phyloP scores from a whole-genome alignment of 2,888 invertebrate genomes.

The Ennomos quercinarius region DNA sequence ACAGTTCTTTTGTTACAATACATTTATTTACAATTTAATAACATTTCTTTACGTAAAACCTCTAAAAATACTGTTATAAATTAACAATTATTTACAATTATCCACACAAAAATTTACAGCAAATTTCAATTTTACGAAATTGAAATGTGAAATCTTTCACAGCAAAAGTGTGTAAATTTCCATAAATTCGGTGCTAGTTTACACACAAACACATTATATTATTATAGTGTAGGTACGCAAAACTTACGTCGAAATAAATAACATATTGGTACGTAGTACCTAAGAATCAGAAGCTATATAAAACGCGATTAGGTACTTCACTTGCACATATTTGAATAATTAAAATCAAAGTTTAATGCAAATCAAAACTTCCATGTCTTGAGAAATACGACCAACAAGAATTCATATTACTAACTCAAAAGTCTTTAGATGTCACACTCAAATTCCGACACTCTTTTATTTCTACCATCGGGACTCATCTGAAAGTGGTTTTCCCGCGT shows the following conservation, averaged over 20 bases:
- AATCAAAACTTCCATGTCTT: no score
- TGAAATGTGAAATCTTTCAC: constrained; percentile 51
- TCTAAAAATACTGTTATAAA: constrained; percentile 74
- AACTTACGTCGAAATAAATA: constrained; percentile 37
- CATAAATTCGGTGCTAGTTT: constrained; percentile 25
- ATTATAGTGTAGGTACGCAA: constrained; percentile 19
- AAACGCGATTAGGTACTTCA: no score
- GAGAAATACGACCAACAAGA: no score
- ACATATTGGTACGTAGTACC: constrained; percentile 22
- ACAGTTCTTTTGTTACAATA: constrained; percentile 53
- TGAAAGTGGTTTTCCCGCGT: constrained; percentile 76
- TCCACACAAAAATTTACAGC: constrained; percentile 56
- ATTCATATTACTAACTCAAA: constrained; percentile 3
- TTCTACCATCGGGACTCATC: constrained; percentile 77
- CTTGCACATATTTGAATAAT: no score
- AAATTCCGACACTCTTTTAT: constrained; percentile 86
- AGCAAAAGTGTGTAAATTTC: constrained; percentile 5
- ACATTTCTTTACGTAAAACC: constrained; percentile 52
- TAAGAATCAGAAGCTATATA: no score
- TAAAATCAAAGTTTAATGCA: no score
- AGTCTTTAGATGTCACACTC: constrained; percentile 85
- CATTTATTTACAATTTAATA: constrained; percentile 52
- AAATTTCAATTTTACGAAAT: constrained; percentile 45
- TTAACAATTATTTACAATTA: constrained; percentile 70
- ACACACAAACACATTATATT: constrained; percentile 13